These are phyloP conservation scores for Orientallactaga sibirica DNA, from an alignment of 2,797 vertebrate genomes.

Conservation along the genomic window DNA sequence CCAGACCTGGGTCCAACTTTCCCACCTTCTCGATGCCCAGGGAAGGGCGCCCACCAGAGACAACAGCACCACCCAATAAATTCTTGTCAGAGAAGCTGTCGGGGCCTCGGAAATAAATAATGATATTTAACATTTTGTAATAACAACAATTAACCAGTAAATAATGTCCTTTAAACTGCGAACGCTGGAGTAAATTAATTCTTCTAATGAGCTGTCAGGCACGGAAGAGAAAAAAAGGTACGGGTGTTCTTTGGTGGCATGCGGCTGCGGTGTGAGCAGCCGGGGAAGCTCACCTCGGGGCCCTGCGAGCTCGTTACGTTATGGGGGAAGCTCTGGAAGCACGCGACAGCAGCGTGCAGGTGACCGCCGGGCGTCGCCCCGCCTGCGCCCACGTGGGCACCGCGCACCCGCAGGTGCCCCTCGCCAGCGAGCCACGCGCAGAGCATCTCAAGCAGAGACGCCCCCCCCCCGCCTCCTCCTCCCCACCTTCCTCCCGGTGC, in stretches of 20 bases:
- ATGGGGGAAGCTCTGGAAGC: not conserved
- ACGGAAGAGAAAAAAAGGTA: slow-evolving; percentile 71
- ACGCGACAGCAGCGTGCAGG: slow-evolving; percentile 12
- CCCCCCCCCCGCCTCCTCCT: not conserved
- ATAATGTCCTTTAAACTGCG: slow-evolving; percentile 87
- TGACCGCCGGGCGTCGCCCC: not conserved
- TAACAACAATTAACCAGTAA: slow-evolving; percentile 89
- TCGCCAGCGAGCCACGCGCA: not conserved
- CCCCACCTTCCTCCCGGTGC: not conserved
- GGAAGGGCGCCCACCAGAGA: slow-evolving; percentile 9
- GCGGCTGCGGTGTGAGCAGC: slow-evolving; percentile 75
- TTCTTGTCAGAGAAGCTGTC: slow-evolving; percentile 79
- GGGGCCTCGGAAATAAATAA: slow-evolving; percentile 87
- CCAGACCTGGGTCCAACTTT: not conserved
- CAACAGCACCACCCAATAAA: slow-evolving; percentile 78
- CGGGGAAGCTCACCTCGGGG: slow-evolving; percentile 69
- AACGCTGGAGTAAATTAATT: slow-evolving; percentile 88
- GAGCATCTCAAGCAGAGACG: slow-evolving; percentile 57
- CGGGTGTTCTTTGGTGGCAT: slow-evolving; percentile 69
- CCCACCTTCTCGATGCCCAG: not conserved
- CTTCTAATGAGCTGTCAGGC: slow-evolving; percentile 88
- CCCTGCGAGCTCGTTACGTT: slow-evolving; percentile 75
- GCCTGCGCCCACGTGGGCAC: slow-evolving; percentile 54
- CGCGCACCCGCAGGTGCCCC: not conserved
- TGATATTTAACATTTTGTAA: slow-evolving; percentile 88